Evolutionary conservation across 2,888 invertebrate species (phyloP).

Genomic region (Synergus japonicus): DNA sequence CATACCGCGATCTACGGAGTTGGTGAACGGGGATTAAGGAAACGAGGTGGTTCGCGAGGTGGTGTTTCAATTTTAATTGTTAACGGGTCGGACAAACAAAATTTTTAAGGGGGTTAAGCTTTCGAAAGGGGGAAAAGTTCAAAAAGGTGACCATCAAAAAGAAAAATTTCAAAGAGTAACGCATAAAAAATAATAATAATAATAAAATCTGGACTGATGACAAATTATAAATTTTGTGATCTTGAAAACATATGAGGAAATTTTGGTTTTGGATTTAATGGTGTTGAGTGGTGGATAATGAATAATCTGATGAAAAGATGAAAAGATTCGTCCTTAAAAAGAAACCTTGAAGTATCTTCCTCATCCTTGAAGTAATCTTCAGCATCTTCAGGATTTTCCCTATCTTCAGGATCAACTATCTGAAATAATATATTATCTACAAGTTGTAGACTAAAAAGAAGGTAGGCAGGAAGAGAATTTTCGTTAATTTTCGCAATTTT

Average conservation of each 20-base stretch:
- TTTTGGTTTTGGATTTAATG: conserved; percentile 15
- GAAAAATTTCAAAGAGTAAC: not conserved
- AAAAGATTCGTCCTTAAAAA: conserved; percentile 14
- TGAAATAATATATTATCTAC: conserved; percentile 30
- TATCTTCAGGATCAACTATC: conserved; percentile 15
- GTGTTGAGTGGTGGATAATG: conserved; percentile 25
- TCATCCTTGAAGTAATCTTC: not conserved
- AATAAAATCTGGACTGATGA: not conserved
- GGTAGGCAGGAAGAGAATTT: conserved; percentile 32
- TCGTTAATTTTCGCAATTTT: conserved; percentile 26
- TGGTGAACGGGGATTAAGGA: conserved; percentile 49
- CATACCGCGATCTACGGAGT: conserved; percentile 63
- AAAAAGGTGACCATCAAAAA: not conserved
- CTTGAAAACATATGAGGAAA: conserved; percentile 8
- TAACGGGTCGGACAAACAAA: not conserved
- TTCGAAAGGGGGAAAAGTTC: not conserved
- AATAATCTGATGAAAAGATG: not conserved
- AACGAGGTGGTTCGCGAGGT: conserved; percentile 49
- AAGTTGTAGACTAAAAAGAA: not conserved
- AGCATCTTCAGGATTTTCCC: not conserved
- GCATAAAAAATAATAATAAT: not conserved
- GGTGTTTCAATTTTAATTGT: conserved; percentile 3
- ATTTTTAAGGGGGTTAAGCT: not conserved
- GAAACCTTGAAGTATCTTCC: conserved; percentile 6
- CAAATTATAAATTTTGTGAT: conserved; percentile 3